Base-by-base conservation (phyloP, 2,113 vertebrate genomes). In the Xyliphius kryptos region DNA sequence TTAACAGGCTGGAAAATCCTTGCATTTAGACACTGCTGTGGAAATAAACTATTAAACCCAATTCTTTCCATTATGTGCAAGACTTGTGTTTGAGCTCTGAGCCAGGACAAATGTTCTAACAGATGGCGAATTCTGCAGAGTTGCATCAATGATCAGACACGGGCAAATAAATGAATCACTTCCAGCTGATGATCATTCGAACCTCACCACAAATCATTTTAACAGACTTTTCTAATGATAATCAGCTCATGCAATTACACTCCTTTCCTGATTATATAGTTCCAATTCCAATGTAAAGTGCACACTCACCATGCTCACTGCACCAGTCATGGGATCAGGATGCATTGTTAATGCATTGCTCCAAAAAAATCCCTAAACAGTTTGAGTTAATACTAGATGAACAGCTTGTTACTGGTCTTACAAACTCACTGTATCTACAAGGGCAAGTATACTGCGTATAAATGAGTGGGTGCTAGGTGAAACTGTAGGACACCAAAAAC, bases 401-500 rank as follows among this genome's bases (percentile, higher is more conserved):
- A 4, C 16, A 3, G 22, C 22, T 26, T 26, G 6, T 26, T 3
- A 6, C 22, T 32, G 26, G 4, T 3, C 2, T 6, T 32, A 5
- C 26, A 32, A 6, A 32, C 7, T 32, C 26, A 32, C 26, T 46
- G 5, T 9, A 17, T 17, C 63, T 49, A 21, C 12, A 17, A 2
- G 15, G 49, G 26, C 8, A 19, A 40, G 15, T 44, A 19, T 5
- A 9, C 36, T 2, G 15, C 7, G 10, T 67, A 47, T 36, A 54
- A 57, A 47, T 6, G 17, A 46, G 56, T 56, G 66, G 41, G 60
- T 12, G 17, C 44, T 19, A 44, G 63, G 32, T 53, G 69, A 71
- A 73, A 72, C 36, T 38, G 32, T 41, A 78, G 17, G 53, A 60
- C 55, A 63, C 60, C 55, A 15, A 37, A 63, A 69, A 56, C 49